phyloP scores from a whole-genome alignment of 2,888 invertebrate species.

The Agrotis segetum region DNA sequence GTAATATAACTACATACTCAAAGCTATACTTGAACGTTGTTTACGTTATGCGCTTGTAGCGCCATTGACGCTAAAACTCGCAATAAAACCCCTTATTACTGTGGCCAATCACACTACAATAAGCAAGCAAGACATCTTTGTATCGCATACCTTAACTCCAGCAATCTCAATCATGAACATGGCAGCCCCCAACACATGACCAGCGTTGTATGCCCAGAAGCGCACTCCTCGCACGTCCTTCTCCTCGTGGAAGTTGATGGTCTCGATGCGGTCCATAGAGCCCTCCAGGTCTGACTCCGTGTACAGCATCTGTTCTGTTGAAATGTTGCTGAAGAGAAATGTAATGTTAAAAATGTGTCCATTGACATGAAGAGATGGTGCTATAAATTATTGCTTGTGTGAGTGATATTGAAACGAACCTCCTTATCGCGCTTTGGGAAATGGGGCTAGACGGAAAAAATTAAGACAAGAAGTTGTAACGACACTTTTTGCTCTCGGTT shows the following conservation, averaged over 20 bases:
- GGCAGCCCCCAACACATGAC: constrained; percentile 99
- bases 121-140: neutral
- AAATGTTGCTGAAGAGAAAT: constrained; percentile 94
- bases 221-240: constrained; percentile 98
- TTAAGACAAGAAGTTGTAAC: too few relatives aligned
- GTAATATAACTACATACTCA: too few relatives aligned
- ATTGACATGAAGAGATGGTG: neutral
- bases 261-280: constrained; percentile 99
- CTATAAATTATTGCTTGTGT: neutral
- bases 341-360: neutral
- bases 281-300: constrained; percentile 99
- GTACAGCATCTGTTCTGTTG: constrained; percentile 99
- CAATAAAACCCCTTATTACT: too few relatives aligned
- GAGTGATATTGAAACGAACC: too few relatives aligned
- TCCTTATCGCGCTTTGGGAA: too few relatives aligned
- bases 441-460: too few relatives aligned
- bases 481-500: too few relatives aligned
- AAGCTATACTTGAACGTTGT: too few relatives aligned
- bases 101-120: too few relatives aligned
- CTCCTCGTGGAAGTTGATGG: constrained; percentile 99
- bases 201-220: constrained; percentile 99
- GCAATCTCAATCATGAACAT: constrained; percentile 99
- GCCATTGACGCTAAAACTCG: too few relatives aligned
- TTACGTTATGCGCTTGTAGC: too few relatives aligned
- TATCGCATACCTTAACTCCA: constrained; percentile 94